phyloP scores from a whole-genome alignment of 2,113 vertebrate species.

The Pygoscelis antarcticus region DNA sequence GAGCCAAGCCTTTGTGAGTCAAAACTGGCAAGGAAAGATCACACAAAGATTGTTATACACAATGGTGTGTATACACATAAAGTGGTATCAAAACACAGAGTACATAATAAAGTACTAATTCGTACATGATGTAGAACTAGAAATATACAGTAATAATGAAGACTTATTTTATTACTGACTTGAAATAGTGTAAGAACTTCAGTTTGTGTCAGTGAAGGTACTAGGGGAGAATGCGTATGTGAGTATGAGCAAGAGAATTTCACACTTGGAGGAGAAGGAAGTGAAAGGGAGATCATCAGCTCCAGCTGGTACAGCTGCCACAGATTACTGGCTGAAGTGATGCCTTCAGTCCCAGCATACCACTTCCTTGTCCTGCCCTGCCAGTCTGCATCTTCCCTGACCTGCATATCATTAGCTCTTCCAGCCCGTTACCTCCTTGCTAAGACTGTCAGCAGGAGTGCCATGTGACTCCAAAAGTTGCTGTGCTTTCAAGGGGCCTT shows the following conservation, averaged over 20 bases:
- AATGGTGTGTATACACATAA: neutral
- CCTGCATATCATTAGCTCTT: neutral
- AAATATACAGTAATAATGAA: neutral
- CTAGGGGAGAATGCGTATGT: neutral
- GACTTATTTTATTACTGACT: neutral
- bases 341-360: neutral
- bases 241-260: neutral
- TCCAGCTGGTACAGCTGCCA: neutral
- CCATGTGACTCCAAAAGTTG: neutral
- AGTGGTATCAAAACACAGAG: neutral
- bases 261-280: neutral
- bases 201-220: neutral
- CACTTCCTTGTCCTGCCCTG: neutral
- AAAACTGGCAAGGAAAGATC: neutral
- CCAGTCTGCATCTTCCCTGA: neutral
- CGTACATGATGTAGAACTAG: neutral
- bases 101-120: neutral
- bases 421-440: neutral
- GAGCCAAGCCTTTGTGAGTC: neutral
- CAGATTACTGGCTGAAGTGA: neutral
- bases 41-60: neutral
- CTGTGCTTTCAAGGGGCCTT: neutral
- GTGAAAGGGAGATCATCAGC: neutral
- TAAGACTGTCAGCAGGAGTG: neutral
- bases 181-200: neutral